phyloP scores from a whole-genome alignment of 2,113 vertebrate species.

The Formicarius rufipectus region DNA sequence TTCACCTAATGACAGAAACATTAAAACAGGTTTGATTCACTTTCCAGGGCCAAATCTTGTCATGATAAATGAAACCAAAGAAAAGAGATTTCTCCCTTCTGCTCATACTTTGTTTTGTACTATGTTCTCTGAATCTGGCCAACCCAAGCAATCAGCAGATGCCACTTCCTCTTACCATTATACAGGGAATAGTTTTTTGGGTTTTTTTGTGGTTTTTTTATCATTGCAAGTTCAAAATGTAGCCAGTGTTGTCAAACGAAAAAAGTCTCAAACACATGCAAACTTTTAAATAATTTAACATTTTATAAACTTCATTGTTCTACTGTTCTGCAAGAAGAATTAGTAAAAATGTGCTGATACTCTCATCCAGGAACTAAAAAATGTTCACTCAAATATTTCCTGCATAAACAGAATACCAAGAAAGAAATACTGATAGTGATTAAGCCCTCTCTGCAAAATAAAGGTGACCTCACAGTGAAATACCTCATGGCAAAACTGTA shows the following conservation, averaged over 20 bases:
- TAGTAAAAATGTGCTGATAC: not conserved
- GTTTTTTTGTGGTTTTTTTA: no score
- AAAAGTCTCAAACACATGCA: not conserved
- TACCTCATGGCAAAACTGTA: not conserved
- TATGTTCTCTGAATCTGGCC: not conserved
- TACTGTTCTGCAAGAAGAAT: not conserved
- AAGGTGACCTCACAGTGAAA: not conserved
- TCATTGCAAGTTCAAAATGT: not conserved
- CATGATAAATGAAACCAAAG: not conserved
- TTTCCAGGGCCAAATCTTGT: not conserved
- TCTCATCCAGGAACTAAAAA: not conserved
- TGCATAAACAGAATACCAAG: not conserved
- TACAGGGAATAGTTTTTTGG: not conserved
- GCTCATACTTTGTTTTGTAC: not conserved
- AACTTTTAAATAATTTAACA: not conserved
- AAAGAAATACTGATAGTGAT: not conserved
- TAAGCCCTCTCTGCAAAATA: not conserved
- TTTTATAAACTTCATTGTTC: not conserved
- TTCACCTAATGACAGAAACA: not conserved
- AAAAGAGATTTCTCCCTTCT: not conserved
- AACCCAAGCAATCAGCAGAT: not conserved
- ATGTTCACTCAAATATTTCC: not conserved
- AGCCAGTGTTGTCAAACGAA: not conserved
- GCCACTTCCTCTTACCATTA: not conserved
- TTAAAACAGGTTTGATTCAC: not conserved